Evolutionary conservation across 2,888 invertebrate species (phyloP).

Genomic region (Chrysina gloriosa): DNA sequence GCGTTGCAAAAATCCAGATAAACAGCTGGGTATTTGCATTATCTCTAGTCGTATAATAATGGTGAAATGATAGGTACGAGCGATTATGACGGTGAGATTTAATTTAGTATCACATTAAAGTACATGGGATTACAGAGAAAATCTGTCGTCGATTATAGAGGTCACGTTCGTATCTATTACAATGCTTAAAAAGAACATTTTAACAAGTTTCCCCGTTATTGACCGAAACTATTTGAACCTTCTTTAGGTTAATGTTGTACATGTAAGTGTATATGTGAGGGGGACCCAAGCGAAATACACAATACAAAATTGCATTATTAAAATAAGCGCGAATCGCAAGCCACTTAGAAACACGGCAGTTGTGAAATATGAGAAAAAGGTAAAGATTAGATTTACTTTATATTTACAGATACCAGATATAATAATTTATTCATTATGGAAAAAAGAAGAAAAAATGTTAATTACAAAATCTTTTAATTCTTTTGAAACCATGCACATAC

Average conservation of each 20-base stretch:
- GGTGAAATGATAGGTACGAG: slow-evolving; percentile 11
- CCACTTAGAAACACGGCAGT: no score
- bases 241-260: slow-evolving; percentile 4
- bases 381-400: no score
- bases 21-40: slow-evolving; percentile 24
- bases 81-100: slow-evolving; percentile 34
- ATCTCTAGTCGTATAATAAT: slow-evolving; percentile 29
- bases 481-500: no score
- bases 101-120: slow-evolving; percentile 5
- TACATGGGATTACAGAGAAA: slow-evolving; percentile 5
- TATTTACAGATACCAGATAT: no score
- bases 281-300: background rate
- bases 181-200: slow-evolving; percentile 7
- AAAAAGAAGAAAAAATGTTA: no score
- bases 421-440: no score
- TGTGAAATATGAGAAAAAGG: no score
- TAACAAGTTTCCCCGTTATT: slow-evolving; percentile 29
- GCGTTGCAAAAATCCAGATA: slow-evolving; percentile 30
- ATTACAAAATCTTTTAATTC: no score
- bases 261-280: background rate
- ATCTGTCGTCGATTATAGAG: slow-evolving; percentile 2
- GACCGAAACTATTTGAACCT: slow-evolving; percentile 30
- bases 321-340: no score
- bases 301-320: background rate
- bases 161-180: background rate